These are phyloP conservation scores for Wiebesia pumilae DNA, from an alignment of 1,140 invertebrate species.

Conservation along the genomic window DNA sequence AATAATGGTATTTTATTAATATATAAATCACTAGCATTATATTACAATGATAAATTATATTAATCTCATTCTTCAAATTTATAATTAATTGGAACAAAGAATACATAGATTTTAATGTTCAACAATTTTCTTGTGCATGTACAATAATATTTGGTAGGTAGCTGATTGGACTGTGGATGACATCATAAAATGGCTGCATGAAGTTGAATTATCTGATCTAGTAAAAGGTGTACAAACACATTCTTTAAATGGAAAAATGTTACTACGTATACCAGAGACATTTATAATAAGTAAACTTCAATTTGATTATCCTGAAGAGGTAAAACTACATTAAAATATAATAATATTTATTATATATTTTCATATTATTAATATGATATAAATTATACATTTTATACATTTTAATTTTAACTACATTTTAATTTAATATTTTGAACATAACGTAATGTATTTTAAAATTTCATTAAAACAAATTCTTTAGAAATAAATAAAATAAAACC, in stretches of 20 bases:
- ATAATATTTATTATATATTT: background rate
- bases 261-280: slow-evolving; percentile 76
- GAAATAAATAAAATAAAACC: background rate
- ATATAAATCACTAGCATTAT: too few species aligned
- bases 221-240: slow-evolving; percentile 72
- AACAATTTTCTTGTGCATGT: background rate
- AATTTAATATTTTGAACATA: too few species aligned
- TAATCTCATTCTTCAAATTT: too few species aligned
- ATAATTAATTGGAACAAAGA: too few species aligned
- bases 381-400: too few species aligned
- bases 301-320: slow-evolving; percentile 67
- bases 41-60: too few species aligned
- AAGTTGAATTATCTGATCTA: slow-evolving; percentile 76
- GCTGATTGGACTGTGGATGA: slow-evolving; percentile 79
- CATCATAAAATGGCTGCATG: slow-evolving; percentile 79
- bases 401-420: too few species aligned
- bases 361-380: too few species aligned
- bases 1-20: too few species aligned
- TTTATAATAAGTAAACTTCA: slow-evolving; percentile 75
- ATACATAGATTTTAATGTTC: background rate
- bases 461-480: background rate
- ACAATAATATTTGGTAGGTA: slow-evolving; percentile 57
- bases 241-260: slow-evolving; percentile 78
- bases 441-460: too few species aligned
- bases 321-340: slow-evolving; percentile 47